Evolutionary conservation across 2,797 vertebrate species (phyloP), one percentile per base, ranked within the genome.

Genomic region (Cacajao melanocephalus): DNA sequence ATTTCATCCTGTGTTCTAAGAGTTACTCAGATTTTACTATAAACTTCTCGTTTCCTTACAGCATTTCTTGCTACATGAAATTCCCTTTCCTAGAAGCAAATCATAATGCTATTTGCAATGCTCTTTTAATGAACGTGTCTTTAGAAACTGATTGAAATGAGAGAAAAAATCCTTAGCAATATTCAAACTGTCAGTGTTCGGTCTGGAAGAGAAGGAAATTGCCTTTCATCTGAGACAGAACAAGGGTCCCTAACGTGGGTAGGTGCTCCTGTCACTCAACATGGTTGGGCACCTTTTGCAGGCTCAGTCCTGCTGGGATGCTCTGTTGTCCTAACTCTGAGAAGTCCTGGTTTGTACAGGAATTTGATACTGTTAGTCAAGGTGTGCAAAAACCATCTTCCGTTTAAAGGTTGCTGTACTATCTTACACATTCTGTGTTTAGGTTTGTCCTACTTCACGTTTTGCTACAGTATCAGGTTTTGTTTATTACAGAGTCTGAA

Each of bases 161-260:
- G 50, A 22, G 50, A n/a, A 81, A 44, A 81, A 80, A 57, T 14
- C 2, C 28, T 82, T 33, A 52, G n/a, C 50, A 80, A 61, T 78
- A 80, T 67, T 82, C 10, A 33, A 28, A 72, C 14, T 55, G 24
- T 10, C 24, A 12, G 2, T 13, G 10, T 19, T 19, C 20, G 9
- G 26, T 76, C 48, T 48, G n/a, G 30, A 94, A 67, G 17, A 7
- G 8, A 7, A n/a, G 48, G 26, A 76, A 52, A 55, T 19, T 44
- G 7, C 64, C n/a, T 48, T n/a, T 75, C 5, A 5, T 58, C 44
- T 58, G 52, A 52, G 17, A 64, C 41, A 11, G 33, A 55, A 46
- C 28, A 28, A 5, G 8, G 8, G 14, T 50, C 9, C 20, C 2
- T 57, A 28, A 57, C 22, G 28, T 39, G 5, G 17, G 0, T 0